These are phyloP conservation scores for Simalia tracyae DNA, from an alignment of 2,797 vertebrate genomes.

Conservation along the genomic window DNA sequence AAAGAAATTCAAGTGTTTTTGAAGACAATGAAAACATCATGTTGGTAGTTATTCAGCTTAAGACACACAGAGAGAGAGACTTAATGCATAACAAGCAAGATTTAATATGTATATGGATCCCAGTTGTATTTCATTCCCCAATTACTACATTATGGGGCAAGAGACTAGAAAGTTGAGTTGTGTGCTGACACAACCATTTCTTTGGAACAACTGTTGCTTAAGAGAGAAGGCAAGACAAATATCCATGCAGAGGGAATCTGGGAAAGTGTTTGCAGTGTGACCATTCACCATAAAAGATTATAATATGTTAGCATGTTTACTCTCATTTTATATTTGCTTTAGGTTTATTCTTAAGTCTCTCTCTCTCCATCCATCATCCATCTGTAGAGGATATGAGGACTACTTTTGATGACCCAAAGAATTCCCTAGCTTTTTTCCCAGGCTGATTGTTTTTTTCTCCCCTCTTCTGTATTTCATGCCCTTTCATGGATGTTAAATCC, in stretches of 20 bases:
- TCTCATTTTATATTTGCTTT: background rate
- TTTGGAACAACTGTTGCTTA: background rate
- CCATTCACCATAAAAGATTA: background rate
- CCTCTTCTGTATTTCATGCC: conserved; percentile 58
- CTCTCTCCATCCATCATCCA: background rate
- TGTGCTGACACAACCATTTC: background rate
- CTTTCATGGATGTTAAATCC: conserved; percentile 74
- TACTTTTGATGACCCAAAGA: conserved; percentile 31
- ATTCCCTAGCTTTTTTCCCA: conserved; percentile 55
- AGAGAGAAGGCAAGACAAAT: background rate
- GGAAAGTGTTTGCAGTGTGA: background rate
- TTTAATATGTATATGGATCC: background rate
- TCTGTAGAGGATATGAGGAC: background rate
- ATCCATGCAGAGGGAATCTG: background rate
- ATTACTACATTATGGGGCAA: background rate
- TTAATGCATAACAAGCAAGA: conserved; percentile 22
- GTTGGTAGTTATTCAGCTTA: conserved; percentile 42
- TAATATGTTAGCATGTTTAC: background rate
- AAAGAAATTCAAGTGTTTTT: conserved; percentile 58
- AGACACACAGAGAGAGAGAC: background rate
- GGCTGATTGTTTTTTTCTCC: conserved; percentile 60
- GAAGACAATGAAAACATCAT: conserved; percentile 57
- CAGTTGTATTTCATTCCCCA: conserved; percentile 5
- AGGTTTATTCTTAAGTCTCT: conserved; percentile 23
- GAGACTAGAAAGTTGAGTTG: background rate